Evolutionary conservation across 1,140 invertebrate genomes (phyloP), one percentile per base, ranked within the genome.

Genomic region (Andricus grossulariae): DNA sequence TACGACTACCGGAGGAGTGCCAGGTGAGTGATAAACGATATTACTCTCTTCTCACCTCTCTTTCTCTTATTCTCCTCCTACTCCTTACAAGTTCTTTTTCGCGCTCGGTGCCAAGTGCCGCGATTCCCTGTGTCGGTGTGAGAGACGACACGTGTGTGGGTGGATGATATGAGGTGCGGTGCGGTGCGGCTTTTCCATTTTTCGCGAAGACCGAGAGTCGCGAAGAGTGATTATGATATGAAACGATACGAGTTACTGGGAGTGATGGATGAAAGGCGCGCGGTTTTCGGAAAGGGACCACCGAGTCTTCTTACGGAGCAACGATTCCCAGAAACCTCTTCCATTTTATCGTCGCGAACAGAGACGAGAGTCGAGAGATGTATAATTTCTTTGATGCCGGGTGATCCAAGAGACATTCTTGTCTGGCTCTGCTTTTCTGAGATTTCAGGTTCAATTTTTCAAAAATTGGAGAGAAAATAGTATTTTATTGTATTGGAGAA

Each of bases 11-110:
- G 79, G 81, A 83, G 82, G 84, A 88, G 77, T 84, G 81, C 82
- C 88, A 89, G 87, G 88, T 89, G 87, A 88, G 88, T 89, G 88
- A 89, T 87, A 85, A 88, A 88, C 86, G 84, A 88, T 86, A 85
- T 82, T 85, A 86, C 83, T 84, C 81, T 87, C 82, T 87, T 82
- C 82, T 84, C 75, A 79, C 79, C 74, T 18, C 66, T 52, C 21
- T 74, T 66, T 57, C 74, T 76, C 75, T 72, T 75, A 75, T 71
- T 60, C 45, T 49, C 51, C 50, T 50, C 32, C 50, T 60, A 50
- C 55, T 72, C 71, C 74, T 72, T 78, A 71, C 18, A 18, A 18
- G 49, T 66, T 75, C 50, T 76, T 72, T 50, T 71, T 72, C 51
- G 55, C 54, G 50, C 57, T 52, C 32, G 45, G 50, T 52, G 57